Percentiles rank a stretch among this genome's conserved stretches.
Conservation (phyloP, 1,140 invertebrate genomes). For the Eciton burchellii region DNA sequence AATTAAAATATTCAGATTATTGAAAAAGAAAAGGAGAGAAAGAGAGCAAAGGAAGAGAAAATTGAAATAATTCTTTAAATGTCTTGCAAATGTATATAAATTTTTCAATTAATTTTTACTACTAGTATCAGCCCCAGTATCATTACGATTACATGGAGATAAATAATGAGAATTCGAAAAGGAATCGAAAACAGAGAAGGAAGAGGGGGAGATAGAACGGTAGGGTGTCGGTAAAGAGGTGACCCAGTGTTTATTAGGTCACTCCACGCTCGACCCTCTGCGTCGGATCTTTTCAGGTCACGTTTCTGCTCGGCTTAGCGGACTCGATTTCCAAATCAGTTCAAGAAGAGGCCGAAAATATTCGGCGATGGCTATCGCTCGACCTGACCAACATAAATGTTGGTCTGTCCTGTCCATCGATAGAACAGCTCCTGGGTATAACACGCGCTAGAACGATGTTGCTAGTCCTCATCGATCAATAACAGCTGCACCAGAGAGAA, state of each 20-base stretch:
- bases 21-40: background rate
- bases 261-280: conserved; percentile 36
- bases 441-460: conserved; percentile 74
- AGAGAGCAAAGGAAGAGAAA: background rate
- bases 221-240: conserved; percentile 56
- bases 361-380: background rate
- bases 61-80: too few species aligned
- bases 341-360: background rate
- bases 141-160: background rate
- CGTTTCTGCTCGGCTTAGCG: conserved; percentile 35
- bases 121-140: background rate
- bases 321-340: background rate
- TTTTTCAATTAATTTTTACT: background rate
- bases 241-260: conserved; percentile 67
- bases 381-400: background rate
- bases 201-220: background rate
- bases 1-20: background rate
- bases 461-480: conserved; percentile 83
- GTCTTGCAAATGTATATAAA: too few species aligned
- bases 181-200: background rate
- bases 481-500: conserved; percentile 82
- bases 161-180: background rate
- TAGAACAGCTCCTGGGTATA: conserved; percentile 64
- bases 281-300: conserved; percentile 30
- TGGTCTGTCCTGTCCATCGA: conserved; percentile 55